Evolutionary conservation across 1,140 invertebrate genomes (phyloP), one percentile per base, ranked within the genome.

Genomic region (Dryas iulia): DNA sequence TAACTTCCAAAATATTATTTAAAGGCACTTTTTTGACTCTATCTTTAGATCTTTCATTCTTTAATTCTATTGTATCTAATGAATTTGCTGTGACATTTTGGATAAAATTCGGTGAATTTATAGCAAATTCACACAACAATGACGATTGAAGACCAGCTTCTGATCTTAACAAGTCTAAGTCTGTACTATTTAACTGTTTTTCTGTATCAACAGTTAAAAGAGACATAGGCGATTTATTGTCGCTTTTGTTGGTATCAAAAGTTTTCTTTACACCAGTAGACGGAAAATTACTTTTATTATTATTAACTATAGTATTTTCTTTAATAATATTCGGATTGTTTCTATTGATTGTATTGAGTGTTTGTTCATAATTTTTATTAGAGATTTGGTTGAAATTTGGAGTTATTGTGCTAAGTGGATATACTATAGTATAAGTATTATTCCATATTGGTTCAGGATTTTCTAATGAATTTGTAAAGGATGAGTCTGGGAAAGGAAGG

Each of bases 171-270:
- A 31, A 3, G n/a, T 78, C 77, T 59, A 85, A 60, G 35, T 85
- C 79, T 1, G 82, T 81, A 30, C 73, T 79, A 24, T 75, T 66
- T 21, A 76, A 72, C 63, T 80, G 78, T 53, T 76, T 78, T 71
- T 86, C 83, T 47, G 62, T 53, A 11, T 78, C 71, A 12, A 68
- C 76, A 18, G 69, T 76, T 31, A 69, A 58, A 8, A 64, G 58
- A 24, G 75, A 76, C 14, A 68, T 35, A 23, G 61, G 69, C n/a
- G 69, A 73, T 28, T 71, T 60, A 30, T 52, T 56, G n/a, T 62
- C 25, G 14, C 25, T 57, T 58, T 8, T 66, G 33, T 33, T 35
- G 18, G 1, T n/a, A 68, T 61, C 18, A 35, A 8, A 10, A 7
- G n/a, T 21, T 33, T 28, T 18, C 0, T 33, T 56, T 25, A 3